Base-by-base conservation (phyloP, 1,140 invertebrate genomes). In the Bombus fervidus region DNA sequence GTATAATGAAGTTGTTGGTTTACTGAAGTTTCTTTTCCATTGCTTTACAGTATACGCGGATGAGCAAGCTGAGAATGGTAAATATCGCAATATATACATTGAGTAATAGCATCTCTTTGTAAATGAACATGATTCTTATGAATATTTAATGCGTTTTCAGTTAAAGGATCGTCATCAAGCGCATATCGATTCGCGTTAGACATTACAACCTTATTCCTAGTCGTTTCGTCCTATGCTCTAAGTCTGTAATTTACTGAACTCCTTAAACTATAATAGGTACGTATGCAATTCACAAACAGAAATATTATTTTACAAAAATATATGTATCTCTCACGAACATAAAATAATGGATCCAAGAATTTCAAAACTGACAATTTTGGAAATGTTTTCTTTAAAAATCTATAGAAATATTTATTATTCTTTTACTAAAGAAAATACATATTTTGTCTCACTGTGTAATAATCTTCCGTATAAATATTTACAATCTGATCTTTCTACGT, bases 181-280 rank as follows among this genome's bases (percentile, higher is more conserved):
- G 77, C 86, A 47, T 83, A 76, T 59, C 90, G 78, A 69, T 73
- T 86, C 79, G 64, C 84, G 34, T 75, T 87, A 87, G 69, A 71
- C 74, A 31, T 93, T 64, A 59, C 90, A 89, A 73, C 86, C 28
- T 89, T 91, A 81, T 88, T 94, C 91, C 91, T 93, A 93, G 92
- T 94, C 91, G 74, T 93, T 81, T 93, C 90, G 68, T 88, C 91
- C 73, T 92, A 90, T 89, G 86, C 90, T 88, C 92, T 90, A 86
- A 91, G 87, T 87, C 86, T 93, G 91, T 93, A 94, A 94, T 88
- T 91, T 83, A 91, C 83, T 89, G 72, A 89, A 80, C 80, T 89
- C 59, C 90, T 87, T 87, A 90, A 87, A 91, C 78, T 91, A 93
- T 68, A 83, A 53, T 93, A 92, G 91, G 91, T 93, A 77, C 75